Base-by-base conservation (phyloP, 2,113 vertebrate genomes). In the Ceratotherium simum region DNA sequence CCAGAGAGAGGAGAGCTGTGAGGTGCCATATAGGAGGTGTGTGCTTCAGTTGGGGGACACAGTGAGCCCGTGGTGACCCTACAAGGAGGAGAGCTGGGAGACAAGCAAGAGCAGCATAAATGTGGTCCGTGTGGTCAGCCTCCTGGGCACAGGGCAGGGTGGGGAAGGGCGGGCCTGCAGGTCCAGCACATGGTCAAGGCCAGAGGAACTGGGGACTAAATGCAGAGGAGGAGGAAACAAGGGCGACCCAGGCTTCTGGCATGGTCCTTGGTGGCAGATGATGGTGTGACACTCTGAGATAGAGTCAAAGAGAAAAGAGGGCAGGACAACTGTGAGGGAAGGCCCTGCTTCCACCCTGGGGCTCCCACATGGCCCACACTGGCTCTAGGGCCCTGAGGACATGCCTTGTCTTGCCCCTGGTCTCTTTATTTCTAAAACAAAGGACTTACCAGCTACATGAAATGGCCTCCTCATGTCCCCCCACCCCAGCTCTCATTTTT, bases 401-500 rank as follows among this genome's bases (percentile, higher is more conserved):
- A 16, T 3, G 42, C 36, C 31, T 88, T 64, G 4, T 79, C 39
- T 62, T 39, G 21, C 42, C n/a, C 54, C 46, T n/a, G 54, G 36
- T 64, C 20, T 83, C 27, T 81, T 33, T 42, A 42, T 58, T 69
- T 96, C 84, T 76, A 78, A 75, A 88, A 69, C 51, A 54, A 75
- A 95, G 46, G 64, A 29, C 80, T 73, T n/a, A 20, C 8, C 46
- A 29, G 51, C 42, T 58, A 20, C 51, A 25, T 8, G 36, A 90
- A 54, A 84, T 5, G 23, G 51, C 9, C 29, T 36, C n/a, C 39
- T 62, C 36, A 1, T 9, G 69, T 56, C 31, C 2, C 27, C 76
- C 6, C 5, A 21, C 10, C 31, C 27, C 25, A n/a, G 42, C 1
- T 21, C 29, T 67, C 69, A 2, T 48, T 36, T 70, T 39, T 69